phyloP scores from a whole-genome alignment of 2,888 invertebrate genomes.

The Xestia sexstrigata region DNA sequence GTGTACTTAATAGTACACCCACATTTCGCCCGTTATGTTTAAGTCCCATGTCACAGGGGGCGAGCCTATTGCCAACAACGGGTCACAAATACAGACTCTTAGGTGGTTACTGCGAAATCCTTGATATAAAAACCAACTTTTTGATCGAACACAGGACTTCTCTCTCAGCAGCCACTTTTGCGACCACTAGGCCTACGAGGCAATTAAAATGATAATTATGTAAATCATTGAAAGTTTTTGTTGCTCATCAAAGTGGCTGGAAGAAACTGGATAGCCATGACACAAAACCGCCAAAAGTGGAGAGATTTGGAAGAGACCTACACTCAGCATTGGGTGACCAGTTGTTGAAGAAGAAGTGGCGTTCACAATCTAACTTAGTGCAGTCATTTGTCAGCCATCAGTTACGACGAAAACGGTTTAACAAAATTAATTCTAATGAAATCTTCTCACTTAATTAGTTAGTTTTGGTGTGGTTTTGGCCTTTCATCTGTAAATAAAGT shows the following conservation, averaged over 20 bases:
- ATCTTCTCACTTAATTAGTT: constrained; percentile 3
- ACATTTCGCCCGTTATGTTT: not conserved
- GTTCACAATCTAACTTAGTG: not conserved
- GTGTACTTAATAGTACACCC: not conserved
- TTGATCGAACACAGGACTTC: not conserved
- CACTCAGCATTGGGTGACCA: too few relatives aligned
- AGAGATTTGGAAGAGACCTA: too few relatives aligned
- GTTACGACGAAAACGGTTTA: not conserved
- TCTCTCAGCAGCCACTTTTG: not conserved
- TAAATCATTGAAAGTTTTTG: not conserved
- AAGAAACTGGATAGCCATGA: too few relatives aligned
- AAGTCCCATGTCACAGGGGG: not conserved
- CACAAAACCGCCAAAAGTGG: too few relatives aligned
- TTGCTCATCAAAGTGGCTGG: not conserved
- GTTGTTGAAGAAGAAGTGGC: not conserved
- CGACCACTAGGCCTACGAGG: not conserved
- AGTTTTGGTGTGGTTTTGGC: too few relatives aligned
- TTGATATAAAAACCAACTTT: not conserved
- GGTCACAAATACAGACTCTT: not conserved
- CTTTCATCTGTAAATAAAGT: constrained; percentile 46
- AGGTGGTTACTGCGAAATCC: not conserved
- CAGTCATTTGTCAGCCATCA: not conserved
- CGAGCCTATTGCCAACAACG: not conserved
- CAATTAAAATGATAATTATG: too few relatives aligned
- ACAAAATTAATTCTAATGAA: not conserved